Evolutionary conservation across 37 sponge, comb jelly and placozoan species (phyloP), one percentile per base, ranked within the genome.

Genomic region (Theonella swinhoei): DNA sequence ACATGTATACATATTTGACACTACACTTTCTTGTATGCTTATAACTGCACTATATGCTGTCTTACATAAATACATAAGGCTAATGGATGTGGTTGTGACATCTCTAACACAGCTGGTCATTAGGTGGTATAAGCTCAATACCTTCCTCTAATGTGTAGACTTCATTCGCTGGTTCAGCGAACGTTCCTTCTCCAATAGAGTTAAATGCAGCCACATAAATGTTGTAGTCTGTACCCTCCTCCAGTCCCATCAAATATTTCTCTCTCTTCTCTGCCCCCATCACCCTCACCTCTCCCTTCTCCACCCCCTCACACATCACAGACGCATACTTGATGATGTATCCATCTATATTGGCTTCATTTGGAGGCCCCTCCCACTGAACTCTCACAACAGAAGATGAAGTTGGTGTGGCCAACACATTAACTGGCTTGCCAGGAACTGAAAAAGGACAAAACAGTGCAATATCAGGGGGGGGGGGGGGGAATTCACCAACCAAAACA

Each of bases 341-440:
- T 0, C 76, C 69, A 7, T 30, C 30, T 33, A 74, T 36, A 23
- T 7, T 74, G 23, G 30, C 37, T 1, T 28, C 20, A 7, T 37
- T 19, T 4, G 62, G 3, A 5, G 75, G 43, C n/a, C 22, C 8
- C 54, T 39, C 14, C 75, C 68, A 80, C 2, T 2, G 8, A 20
- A 87, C 69, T 0, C 40, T 22, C 47, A 80, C 60, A 64, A 39
- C 36, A 68, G 69, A 43, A 24, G 74, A 25, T 2, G 76, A 74
- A 20, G 24, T 24, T 9, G 37, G 40, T 37, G 75, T 68, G 26
- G 64, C 67, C 28, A 17, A 20, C 36, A 73, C 42, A 64, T 35
- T 64, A 60, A 33, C n/a, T 17, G 87, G 87, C 29, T 79, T 23
- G 61, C 33, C 68, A 75, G 84, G 84, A 4, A 33, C 84, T 84